Conservation (phyloP, 92 coral and sea anemone genomes). For the Porites evermanni region DNA sequence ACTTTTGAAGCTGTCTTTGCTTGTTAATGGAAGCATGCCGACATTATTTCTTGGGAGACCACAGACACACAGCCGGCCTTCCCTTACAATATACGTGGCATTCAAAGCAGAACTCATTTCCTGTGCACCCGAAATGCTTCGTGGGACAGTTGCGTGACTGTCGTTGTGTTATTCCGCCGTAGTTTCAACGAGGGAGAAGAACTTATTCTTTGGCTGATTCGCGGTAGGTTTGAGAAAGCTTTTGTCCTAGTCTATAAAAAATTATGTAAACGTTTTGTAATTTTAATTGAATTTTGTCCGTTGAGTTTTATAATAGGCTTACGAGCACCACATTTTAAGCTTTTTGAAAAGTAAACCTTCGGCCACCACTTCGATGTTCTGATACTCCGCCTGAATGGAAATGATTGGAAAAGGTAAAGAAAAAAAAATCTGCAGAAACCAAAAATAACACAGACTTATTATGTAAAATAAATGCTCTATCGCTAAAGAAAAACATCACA, state of each 20-base stretch:
- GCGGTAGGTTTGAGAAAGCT: neutral
- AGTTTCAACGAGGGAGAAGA: neutral
- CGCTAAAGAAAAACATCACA: too few species aligned
- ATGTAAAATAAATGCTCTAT: too few species aligned
- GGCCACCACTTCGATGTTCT: too few species aligned
- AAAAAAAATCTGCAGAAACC: too few species aligned
- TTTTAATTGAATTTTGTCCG: neutral
- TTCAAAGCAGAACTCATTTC: constrained; percentile 20
- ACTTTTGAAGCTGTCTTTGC: constrained; percentile 91
- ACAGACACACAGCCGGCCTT: constrained; percentile 17
- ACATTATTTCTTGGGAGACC: constrained; percentile 19
- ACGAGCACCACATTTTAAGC: too few species aligned
- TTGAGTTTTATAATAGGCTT: too few species aligned
- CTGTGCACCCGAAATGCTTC: constrained; percentile 17
- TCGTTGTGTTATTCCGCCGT: constrained; percentile 11
- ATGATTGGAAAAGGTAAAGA: too few species aligned
- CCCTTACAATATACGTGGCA: constrained; percentile 36
- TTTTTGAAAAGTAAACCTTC: too few species aligned
- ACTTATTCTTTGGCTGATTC: neutral
- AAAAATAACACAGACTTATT: too few species aligned
- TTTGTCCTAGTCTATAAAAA: neutral
- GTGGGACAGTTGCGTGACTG: constrained; percentile 24
- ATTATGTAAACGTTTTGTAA: neutral
- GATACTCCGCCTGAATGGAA: too few species aligned
- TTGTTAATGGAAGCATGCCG: constrained; percentile 94